Evolutionary conservation across 2,888 invertebrate genomes (phyloP), one percentile per base, ranked within the genome.

Genomic region (Arctia plantaginis): DNA sequence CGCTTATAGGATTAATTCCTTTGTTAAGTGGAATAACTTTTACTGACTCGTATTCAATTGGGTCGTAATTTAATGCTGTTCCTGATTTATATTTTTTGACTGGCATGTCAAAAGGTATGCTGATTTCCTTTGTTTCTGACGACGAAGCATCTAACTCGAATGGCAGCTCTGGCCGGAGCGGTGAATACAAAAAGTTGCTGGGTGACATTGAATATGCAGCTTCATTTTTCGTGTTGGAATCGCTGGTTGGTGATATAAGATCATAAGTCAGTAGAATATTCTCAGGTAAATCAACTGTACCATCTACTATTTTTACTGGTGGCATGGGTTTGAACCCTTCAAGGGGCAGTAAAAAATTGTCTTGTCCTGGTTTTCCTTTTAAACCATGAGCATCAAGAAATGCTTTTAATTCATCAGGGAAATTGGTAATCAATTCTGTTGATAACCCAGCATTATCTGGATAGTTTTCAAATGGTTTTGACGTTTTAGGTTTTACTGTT

Each of bases 271-370:
- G 87, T 64, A 95, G 83, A 79, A 95, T 92, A 51, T 95, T 95
- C 88, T 95, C 95, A 70, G 95, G 95, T 69, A 95, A 78, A 77
- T 95, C 92, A 20, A 95, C 90, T 55, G 90, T 90, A 27, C 93
- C 95, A 77, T 95, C 95, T 7, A 94, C 85, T 27, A 93, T 84
- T 85, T 85, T 93, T 10, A 93, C 90, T 59, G 95, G 93, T 20
- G 95, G 95, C 39, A 95, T 79, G 44, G 95, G 95, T 64, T 95
- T 95, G 69, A 95, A 95, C 4, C 95, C 95, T 73, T 95, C 95
- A 13, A 95, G 88, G 1, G 95, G 95, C 13, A 95, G 80, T 2
- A 95, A 85, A 71, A 95, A 95, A 83, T 93, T 89, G 77, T 95
- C 94, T 82, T 93, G 89, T 4, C 91, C 94, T 67, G 92, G 90